A percentile compares a stretch with the other conserved stretches of the same genome.
phyloP scores from a whole-genome alignment of 2,113 vertebrate species.

The Actenoides lindsayi region DNA sequence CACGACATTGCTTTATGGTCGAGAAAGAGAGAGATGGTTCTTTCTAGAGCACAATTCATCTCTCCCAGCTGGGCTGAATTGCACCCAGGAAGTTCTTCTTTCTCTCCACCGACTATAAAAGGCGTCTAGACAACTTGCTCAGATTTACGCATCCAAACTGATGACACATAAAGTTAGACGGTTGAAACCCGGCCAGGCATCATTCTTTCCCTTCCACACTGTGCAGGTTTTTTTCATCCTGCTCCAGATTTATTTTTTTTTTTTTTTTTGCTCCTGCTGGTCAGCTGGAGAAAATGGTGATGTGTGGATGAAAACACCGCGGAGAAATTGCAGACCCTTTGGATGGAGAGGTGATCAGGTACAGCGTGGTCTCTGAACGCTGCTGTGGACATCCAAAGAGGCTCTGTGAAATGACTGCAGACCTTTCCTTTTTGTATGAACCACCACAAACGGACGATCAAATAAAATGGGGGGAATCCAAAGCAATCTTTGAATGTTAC shows the following conservation, averaged over 20 bases:
- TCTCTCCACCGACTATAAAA: background rate
- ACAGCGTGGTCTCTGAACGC: background rate
- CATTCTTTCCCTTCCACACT: background rate
- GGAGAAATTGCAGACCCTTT: background rate
- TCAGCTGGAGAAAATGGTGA: rapidly evolving
- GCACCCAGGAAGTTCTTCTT: constrained; percentile 6
- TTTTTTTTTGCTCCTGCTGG: background rate
- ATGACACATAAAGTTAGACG: background rate
- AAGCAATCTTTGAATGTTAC: background rate
- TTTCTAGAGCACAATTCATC: constrained; percentile 35
- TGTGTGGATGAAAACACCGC: rapidly evolving
- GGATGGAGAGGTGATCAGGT: background rate
- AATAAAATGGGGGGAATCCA: background rate
- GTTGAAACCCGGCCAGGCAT: background rate
- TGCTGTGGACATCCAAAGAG: background rate
- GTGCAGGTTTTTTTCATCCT: background rate
- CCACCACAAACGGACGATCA: background rate
- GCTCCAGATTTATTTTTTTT: background rate
- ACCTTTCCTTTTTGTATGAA: background rate
- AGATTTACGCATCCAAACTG: background rate
- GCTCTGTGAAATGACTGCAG: background rate
- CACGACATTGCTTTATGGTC: background rate
- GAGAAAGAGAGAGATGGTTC: background rate
- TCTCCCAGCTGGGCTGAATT: constrained; percentile 40
- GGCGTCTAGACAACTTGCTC: background rate